Percentiles rank a stretch among this genome's conserved stretches.
These are phyloP conservation scores for Gobius niger DNA, from an alignment of 2,113 vertebrate genomes.

Conservation along the genomic window DNA sequence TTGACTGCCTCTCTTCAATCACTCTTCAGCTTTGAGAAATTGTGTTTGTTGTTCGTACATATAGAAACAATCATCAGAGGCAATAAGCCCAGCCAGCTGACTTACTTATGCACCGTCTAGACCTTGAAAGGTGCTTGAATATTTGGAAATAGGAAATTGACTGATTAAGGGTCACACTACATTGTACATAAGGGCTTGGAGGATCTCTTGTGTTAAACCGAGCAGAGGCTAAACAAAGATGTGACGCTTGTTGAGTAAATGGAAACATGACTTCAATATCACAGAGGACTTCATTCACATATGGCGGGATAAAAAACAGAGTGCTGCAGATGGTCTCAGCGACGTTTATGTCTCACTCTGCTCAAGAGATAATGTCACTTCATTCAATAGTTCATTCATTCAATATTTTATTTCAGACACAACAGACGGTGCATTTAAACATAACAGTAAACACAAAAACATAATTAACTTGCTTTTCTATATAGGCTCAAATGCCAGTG, in stretches of 20 bases:
- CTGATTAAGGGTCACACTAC: slow-evolving; percentile 8
- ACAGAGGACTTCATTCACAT: not conserved
- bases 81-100: slow-evolving; percentile 37
- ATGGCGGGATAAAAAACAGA: slow-evolving; percentile 14
- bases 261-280: not conserved
- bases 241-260: not conserved
- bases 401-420: no score
- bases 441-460: no score
- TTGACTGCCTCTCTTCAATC: slow-evolving; percentile 33
- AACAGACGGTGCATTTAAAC: no score
- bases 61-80: slow-evolving; percentile 38
- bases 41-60: slow-evolving; percentile 56
- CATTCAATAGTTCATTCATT: slow-evolving; percentile 3
- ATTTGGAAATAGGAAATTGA: slow-evolving; percentile 15
- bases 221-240: slow-evolving; percentile 29
- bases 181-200: slow-evolving; percentile 10
- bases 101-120: slow-evolving; percentile 48
- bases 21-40: slow-evolving; percentile 42
- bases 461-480: no score
- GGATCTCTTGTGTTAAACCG: slow-evolving; percentile 4
- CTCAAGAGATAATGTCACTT: slow-evolving; percentile 26
- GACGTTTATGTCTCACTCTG: slow-evolving; percentile 30
- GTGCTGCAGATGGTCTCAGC: slow-evolving; percentile 14
- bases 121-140: slow-evolving; percentile 41
- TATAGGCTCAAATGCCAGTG: no score